Conservation (phyloP, 64 coral and sea anemone genomes). For the Catalaphyllia jardinei region DNA sequence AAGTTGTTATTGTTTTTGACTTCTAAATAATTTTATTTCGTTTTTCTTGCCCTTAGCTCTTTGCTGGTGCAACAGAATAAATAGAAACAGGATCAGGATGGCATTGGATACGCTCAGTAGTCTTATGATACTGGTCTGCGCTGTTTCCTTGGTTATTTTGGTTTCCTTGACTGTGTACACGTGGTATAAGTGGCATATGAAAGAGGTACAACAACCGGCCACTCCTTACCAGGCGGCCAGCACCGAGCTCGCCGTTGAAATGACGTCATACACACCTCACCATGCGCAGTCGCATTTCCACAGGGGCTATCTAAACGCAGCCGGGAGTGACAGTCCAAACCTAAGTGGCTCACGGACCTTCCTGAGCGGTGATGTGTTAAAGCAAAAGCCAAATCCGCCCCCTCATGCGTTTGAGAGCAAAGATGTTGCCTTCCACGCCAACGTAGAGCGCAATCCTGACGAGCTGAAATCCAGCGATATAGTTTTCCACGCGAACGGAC, state of each 20-base stretch:
- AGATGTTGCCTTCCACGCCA: not conserved
- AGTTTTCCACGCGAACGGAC: not conserved
- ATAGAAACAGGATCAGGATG: not conserved
- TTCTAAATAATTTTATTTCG: not conserved
- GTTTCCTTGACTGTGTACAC: not conserved
- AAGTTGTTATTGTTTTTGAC: no score
- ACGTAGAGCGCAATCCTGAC: not conserved
- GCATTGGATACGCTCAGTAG: not conserved
- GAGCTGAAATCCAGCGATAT: not conserved
- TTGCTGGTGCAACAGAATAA: not conserved
- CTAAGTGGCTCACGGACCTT: constrained; percentile 16
- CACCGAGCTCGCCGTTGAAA: not conserved
- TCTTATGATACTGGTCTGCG: constrained; percentile 28
- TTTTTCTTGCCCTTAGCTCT: not conserved
- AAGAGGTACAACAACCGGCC: not conserved
- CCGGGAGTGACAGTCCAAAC: constrained; percentile 7
- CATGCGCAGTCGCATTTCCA: not conserved
- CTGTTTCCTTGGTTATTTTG: not conserved
- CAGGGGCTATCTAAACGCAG: constrained; percentile 6
- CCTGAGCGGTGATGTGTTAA: constrained; percentile 6
- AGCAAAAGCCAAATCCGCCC: not conserved
- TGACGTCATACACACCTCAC: not conserved
- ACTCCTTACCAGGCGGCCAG: not conserved
- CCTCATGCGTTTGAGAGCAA: not conserved
- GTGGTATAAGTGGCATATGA: constrained; percentile 16